Evolutionary conservation across 2,888 invertebrate species (phyloP), one percentile per base, ranked within the genome.

Genomic region (Drymonia ruficornis): DNA sequence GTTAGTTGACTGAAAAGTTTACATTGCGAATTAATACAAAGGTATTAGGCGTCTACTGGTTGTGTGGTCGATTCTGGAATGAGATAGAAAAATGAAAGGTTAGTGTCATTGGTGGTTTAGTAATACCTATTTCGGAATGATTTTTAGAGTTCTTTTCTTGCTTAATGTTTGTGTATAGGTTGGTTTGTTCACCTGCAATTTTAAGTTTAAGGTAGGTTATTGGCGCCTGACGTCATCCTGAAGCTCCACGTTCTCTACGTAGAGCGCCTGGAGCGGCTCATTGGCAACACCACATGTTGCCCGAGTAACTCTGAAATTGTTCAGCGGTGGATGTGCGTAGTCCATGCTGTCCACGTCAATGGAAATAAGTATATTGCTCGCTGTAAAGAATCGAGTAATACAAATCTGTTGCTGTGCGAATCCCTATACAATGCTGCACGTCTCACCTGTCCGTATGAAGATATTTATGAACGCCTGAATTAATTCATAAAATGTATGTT

Each of bases 121-220:
- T n/a, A n/a, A n/a, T n/a, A n/a, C n/a, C n/a, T n/a, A n/a, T n/a
- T n/a, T n/a, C n/a, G n/a, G n/a, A n/a, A n/a, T n/a, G n/a, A n/a
- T n/a, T n/a, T n/a, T n/a, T n/a, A n/a, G n/a, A n/a, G n/a, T n/a
- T n/a, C n/a, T n/a, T n/a, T n/a, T n/a, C n/a, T n/a, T n/a, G n/a
- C n/a, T n/a, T n/a, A n/a, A n/a, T n/a, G 65, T 59, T 62, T 31
- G 7, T 6, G 11, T 2, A 31, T 12, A 12, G 9, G 7, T 31
- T 31, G 2, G 31, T 31, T 31, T 31, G 9, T 31, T 1, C 1
- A 5, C 5, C 5, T 5, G 23, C 5, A 23, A 4, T n/a, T n/a
- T n/a, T n/a, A n/a, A n/a, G n/a, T n/a, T n/a, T 23, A 23, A 23
- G 23, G 23, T 23, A 23, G 23, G 23, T 1, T 23, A 23, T 36